A percentile compares a stretch with the other conserved stretches of the same genome.
Evolutionary conservation across 2,113 vertebrate species (phyloP).

Genomic region (Machaerirhynchus nigripectus): DNA sequence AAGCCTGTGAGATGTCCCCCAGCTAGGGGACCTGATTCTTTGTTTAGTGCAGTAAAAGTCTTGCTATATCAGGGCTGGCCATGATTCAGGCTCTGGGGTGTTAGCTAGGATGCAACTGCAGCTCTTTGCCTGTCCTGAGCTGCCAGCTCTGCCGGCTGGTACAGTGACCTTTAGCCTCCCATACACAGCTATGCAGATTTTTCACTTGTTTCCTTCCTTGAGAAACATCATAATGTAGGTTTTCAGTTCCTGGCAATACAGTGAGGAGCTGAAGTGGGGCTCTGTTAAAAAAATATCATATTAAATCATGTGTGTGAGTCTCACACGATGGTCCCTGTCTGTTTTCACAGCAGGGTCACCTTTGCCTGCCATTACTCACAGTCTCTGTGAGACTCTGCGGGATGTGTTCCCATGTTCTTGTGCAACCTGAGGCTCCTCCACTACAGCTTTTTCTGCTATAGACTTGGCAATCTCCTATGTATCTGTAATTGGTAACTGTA

Average conservation of each 20-base stretch:
- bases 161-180: background rate
- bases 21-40: rapidly evolving
- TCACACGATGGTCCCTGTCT: rapidly evolving
- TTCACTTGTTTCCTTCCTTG: background rate
- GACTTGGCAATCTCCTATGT: background rate
- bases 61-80: background rate
- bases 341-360: background rate
- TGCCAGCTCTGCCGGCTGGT: background rate
- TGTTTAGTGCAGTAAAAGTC: background rate
- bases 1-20: background rate
- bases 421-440: background rate
- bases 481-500: background rate
- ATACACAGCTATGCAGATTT: background rate
- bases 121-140: background rate
- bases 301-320: background rate
- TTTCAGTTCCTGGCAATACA: background rate
- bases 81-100: background rate
- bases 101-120: background rate
- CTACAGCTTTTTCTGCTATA: background rate
- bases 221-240: background rate
- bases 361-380: background rate
- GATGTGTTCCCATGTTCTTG: background rate
- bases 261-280: background rate
- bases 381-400: background rate
- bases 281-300: background rate